Conservation (phyloP, 37 sponge, comb jelly and placozoan genomes). For the Chondrilla cf. caribensis region DNA sequence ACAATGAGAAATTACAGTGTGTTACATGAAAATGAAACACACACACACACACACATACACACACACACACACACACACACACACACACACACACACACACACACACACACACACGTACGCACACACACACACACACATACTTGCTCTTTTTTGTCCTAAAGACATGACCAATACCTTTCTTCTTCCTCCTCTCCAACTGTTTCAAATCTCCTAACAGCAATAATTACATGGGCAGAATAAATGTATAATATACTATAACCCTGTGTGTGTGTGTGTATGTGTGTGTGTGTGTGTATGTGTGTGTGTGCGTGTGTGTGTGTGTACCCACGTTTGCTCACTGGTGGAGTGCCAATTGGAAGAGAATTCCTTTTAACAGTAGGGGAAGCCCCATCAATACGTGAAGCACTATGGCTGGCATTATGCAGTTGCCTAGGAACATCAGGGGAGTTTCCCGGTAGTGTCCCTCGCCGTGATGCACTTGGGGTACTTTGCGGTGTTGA, state of each 20-base stretch:
- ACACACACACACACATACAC: no score
- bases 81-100: no score
- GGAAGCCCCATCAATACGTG: background rate
- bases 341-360: background rate
- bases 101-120: no score
- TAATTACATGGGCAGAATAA: no score
- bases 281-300: background rate
- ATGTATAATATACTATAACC: no score
- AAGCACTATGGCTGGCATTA: background rate
- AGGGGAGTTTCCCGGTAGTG: background rate
- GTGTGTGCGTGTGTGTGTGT: background rate
- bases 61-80: no score
- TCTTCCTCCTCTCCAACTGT: background rate
- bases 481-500: background rate
- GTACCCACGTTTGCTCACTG: background rate
- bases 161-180: slow-evolving; percentile 5
- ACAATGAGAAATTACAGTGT: no score
- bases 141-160: background rate
- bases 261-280: background rate
- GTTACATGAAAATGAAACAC: no score
- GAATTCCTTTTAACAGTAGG: background rate
- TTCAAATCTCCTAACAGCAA: background rate
- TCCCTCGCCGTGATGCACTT: background rate
- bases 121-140: background rate
- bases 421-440: background rate